These are phyloP conservation scores for Chironomus riparius DNA, from an alignment of 2,888 invertebrate species.

Conservation along the genomic window DNA sequence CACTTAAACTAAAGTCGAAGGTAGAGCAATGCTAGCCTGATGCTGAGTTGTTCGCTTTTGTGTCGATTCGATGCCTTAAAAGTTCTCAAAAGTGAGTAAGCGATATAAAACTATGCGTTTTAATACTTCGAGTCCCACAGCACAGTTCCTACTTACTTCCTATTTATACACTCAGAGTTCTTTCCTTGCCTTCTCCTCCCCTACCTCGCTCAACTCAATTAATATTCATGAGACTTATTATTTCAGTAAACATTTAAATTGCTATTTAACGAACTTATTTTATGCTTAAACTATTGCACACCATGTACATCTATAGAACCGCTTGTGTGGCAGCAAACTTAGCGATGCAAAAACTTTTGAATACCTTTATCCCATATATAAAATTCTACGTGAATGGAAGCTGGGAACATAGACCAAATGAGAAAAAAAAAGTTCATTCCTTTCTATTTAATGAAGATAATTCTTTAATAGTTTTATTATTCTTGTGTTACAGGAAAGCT, in stretches of 20 bases:
- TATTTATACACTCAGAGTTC: background rate
- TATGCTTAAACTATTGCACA: no score
- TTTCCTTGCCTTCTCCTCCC: background rate
- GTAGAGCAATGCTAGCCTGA: no score
- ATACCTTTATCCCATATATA: background rate
- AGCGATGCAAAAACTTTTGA: background rate
- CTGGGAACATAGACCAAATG: background rate
- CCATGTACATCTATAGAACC: no score
- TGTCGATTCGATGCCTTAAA: no score
- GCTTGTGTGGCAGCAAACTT: background rate
- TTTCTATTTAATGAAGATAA: background rate
- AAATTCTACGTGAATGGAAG: background rate
- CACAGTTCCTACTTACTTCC: background rate
- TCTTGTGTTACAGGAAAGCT: background rate
- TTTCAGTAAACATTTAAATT: slow-evolving; percentile 5
- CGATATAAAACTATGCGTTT: no score
- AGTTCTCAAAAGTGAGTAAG: no score
- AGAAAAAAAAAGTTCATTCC: background rate
- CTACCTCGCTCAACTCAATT: background rate
- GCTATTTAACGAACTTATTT: background rate
- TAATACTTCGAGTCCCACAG: no score
- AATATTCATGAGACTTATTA: slow-evolving; percentile 20
- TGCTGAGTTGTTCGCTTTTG: no score
- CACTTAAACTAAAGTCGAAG: no score
- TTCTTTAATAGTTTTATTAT: background rate